Evolutionary conservation across 2,797 vertebrate species (phyloP).

Genomic region (Rhincodon typus): DNA sequence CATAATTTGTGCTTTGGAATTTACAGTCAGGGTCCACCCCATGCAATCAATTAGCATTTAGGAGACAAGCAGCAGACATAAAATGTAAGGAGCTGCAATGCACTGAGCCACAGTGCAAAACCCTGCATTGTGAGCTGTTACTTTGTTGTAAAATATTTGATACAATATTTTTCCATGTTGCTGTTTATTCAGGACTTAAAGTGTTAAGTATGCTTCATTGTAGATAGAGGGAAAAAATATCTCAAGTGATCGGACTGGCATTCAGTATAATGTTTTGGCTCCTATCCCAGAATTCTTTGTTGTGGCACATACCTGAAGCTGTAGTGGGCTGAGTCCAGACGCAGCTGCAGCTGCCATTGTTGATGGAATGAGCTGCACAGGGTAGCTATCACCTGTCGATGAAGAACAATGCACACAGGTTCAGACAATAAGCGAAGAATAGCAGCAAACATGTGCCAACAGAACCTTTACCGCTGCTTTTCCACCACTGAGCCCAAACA

Average conservation of each 20-base stretch:
- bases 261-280: constrained; percentile 63
- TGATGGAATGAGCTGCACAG: constrained; percentile 99
- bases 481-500: constrained; percentile 78
- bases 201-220: constrained; percentile 19
- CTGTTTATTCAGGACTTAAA: constrained; percentile 13
- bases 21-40: no score
- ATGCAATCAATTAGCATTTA: not conserved
- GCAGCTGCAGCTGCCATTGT: constrained; percentile 97
- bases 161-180: not conserved
- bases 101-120: not conserved
- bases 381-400: constrained; percentile 96
- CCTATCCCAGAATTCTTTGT: constrained; percentile 75
- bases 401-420: constrained; percentile 90
- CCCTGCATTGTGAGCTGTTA: not conserved
- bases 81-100: not conserved
- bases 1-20: not conserved
- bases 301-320: constrained; percentile 94
- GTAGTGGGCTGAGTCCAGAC: constrained; percentile 96
- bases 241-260: constrained; percentile 14
- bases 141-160: not conserved
- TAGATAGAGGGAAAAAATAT: not conserved
- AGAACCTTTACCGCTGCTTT: constrained; percentile 64
- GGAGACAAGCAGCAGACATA: not conserved
- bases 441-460: constrained; percentile 83
- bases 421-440: constrained; percentile 90